Base-by-base conservation (phyloP, 2,113 vertebrate species). In the Cardinalis cardinalis region DNA sequence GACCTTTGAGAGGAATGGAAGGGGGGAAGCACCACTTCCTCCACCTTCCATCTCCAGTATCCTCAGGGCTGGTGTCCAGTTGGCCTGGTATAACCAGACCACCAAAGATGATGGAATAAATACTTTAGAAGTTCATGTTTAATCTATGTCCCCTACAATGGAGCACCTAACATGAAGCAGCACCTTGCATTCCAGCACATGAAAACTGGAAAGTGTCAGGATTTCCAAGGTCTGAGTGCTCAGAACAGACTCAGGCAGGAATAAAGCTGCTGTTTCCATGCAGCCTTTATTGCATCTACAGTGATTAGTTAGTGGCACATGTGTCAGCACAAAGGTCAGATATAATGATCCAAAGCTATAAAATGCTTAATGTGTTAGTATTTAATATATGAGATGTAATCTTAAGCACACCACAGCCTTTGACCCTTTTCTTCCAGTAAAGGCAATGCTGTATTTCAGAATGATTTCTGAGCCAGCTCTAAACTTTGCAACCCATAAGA, bases 271-370 rank as follows among this genome's bases (percentile, higher is more conserved):
- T 61, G 74, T 87, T 93, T 92, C 41, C 84, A 82, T 84, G 43
- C 68, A 87, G 55, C 14, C 2, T 80, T 89, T 93, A 76, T 77
- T 85, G 68, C 36, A 83, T 41, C 25, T 59, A 14, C 48, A 56
- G 2, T 48, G 59, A 91, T 74, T 70, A 89, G 44, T 64, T 28
- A 73, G 55, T 52, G 44, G 87, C 56, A 85, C 44, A 85, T 10
- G 32, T 95, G 91, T 87, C 87, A 93, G 91, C 44, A 76, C 92
- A 95, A 80, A 96, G 95, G 93, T 93, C 93, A 92, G 55, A 25
- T 23, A 70, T 9, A 85, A 85, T 19, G 40, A 90, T 59, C 34
- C 71, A 72, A 75, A 83, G 90, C 84, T 79, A 31, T 77, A 95
- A 95, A 93, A 90, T 4, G 2, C n/a, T 92, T 53, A 80, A 66